phyloP scores from a whole-genome alignment of 2,888 invertebrate species.

The Icerya purchasi region DNA sequence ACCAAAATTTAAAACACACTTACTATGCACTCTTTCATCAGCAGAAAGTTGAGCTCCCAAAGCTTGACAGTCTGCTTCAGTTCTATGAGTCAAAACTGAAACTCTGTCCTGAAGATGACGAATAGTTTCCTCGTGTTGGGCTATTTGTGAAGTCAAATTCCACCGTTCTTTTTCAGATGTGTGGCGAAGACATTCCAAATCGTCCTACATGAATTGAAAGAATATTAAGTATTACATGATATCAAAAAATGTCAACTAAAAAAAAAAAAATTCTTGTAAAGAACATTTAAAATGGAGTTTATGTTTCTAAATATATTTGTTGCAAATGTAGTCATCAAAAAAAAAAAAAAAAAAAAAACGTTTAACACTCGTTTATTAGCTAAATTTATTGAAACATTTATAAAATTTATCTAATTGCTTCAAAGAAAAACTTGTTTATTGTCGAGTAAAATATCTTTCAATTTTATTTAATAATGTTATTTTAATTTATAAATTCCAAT shows the following conservation, averaged over 20 bases:
- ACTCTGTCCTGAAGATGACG: conserved; percentile 43
- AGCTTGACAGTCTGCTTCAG: conserved; percentile 20
- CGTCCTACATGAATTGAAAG: conserved; percentile 36
- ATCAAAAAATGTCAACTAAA: background rate
- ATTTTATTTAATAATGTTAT: no score
- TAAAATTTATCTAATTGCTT: no score
- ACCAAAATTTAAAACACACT: background rate
- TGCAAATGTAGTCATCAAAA: no score
- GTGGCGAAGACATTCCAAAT: conserved; percentile 51
- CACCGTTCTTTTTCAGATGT: conserved; percentile 49
- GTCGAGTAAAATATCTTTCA: no score
- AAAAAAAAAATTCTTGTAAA: background rate
- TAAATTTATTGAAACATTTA: conserved; percentile 16
- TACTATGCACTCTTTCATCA: conserved; percentile 32
- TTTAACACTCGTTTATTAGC: background rate
- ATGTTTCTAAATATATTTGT: no score
- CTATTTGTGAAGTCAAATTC: conserved; percentile 41
- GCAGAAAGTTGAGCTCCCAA: conserved; percentile 23
- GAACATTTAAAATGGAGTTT: background rate
- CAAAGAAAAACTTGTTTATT: no score
- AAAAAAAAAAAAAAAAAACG: no score
- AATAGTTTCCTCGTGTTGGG: conserved; percentile 53
- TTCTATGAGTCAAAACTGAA: conserved; percentile 33
- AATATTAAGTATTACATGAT: conserved; percentile 9
- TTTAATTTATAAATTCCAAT: no score